These are phyloP conservation scores for Pelecanus crispus DNA, from an alignment of 2,113 vertebrate genomes.

Conservation along the genomic window DNA sequence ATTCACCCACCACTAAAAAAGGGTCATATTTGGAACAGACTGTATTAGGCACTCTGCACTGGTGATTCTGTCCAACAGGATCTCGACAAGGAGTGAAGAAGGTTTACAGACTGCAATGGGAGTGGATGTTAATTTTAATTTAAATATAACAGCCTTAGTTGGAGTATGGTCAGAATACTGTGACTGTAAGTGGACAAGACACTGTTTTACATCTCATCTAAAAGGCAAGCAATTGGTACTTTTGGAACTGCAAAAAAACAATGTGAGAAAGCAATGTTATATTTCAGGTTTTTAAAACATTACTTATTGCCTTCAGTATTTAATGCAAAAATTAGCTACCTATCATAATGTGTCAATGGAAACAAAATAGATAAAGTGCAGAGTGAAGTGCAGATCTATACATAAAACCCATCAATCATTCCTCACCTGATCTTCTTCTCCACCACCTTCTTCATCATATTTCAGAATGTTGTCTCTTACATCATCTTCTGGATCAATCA, in stretches of 20 bases:
- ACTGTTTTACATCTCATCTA: not conserved
- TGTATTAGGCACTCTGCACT: not conserved
- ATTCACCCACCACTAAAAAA: not conserved
- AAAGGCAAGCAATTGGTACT: not conserved
- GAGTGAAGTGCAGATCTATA: not conserved
- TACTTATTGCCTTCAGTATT: not conserved
- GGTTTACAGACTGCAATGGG: not conserved
- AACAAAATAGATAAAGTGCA: not conserved
- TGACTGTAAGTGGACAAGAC: not conserved
- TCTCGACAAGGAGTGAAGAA: not conserved
- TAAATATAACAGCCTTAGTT: not conserved
- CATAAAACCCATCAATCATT: not conserved
- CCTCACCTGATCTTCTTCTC: constrained; percentile 96
- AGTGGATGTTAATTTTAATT: not conserved
- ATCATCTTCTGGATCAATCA: constrained; percentile 96
- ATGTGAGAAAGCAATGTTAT: not conserved
- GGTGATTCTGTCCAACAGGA: not conserved
- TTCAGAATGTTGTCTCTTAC: constrained; percentile 96
- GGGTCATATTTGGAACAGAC: not conserved
- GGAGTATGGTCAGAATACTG: not conserved
- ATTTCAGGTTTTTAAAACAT: not conserved
- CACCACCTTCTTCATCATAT: constrained; percentile 98
- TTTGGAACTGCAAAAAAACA: not conserved
- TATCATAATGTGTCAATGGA: not conserved
- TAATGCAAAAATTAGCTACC: not conserved